phyloP scores from a whole-genome alignment of 2,797 vertebrate species.

The Anguilla obscura region DNA sequence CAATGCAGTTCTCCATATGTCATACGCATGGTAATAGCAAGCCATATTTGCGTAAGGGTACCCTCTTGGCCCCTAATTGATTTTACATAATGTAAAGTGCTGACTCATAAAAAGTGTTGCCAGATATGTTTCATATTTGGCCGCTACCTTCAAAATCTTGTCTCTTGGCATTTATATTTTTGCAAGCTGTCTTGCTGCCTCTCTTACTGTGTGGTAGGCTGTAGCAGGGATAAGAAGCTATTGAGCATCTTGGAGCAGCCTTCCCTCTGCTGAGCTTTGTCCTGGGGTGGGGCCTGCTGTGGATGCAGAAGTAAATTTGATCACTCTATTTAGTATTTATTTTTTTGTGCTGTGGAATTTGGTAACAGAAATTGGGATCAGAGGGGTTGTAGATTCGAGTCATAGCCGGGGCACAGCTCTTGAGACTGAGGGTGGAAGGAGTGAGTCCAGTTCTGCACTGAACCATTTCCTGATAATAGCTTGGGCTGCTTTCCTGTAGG shows the following conservation, averaged over 20 bases:
- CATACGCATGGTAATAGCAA: not conserved
- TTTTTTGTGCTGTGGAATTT: not conserved
- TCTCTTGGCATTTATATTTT: not conserved
- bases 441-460: slow-evolving; percentile 34
- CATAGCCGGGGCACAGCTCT: slow-evolving; percentile 25
- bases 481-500: slow-evolving; percentile 52
- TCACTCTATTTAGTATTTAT: not conserved
- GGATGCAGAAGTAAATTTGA: not conserved
- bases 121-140: not conserved
- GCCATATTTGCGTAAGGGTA: not conserved
- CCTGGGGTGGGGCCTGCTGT: not conserved
- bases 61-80: not conserved
- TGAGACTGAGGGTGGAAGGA: slow-evolving; percentile 49
- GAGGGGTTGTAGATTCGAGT: slow-evolving; percentile 45
- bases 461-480: slow-evolving; percentile 55
- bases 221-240: not conserved
- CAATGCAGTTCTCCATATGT: not conserved
- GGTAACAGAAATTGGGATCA: slow-evolving; percentile 30
- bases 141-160: not conserved
- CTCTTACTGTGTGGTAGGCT: not conserved
- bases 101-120: not conserved
- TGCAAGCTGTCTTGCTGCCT: not conserved
- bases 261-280: not conserved
- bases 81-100: slow-evolving; percentile 5
- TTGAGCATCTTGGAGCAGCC: not conserved